Percentiles rank a stretch among this genome's conserved stretches.
Evolutionary conservation across 2,113 vertebrate genomes (phyloP).

Genomic region (Sinocyclocheilus anophthalmus): DNA sequence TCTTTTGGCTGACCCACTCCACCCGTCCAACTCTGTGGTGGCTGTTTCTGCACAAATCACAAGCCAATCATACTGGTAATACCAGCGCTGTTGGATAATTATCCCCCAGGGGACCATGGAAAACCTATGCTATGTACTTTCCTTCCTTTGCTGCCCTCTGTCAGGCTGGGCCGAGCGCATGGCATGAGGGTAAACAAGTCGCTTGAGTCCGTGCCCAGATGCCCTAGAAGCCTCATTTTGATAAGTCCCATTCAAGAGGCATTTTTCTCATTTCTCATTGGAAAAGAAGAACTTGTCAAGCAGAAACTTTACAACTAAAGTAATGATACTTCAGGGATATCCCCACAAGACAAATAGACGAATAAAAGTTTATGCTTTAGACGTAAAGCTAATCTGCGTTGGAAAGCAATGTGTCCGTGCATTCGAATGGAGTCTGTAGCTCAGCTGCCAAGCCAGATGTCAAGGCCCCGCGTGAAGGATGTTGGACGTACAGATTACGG

Average conservation of each 20-base stretch:
- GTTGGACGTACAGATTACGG: slow-evolving; percentile 58
- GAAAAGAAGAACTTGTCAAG: slow-evolving; percentile 24
- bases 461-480: slow-evolving; percentile 46
- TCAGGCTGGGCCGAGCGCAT: slow-evolving; percentile 51
- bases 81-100: slow-evolving; percentile 81
- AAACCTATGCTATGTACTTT: slow-evolving; percentile 44
- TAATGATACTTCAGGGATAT: slow-evolving; percentile 37
- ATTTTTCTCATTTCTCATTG: slow-evolving; percentile 18
- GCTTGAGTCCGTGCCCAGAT: slow-evolving; percentile 59
- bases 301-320: slow-evolving; percentile 32
- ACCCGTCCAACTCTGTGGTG: slow-evolving; percentile 53
- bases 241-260: slow-evolving; percentile 18
- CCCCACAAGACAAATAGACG: slow-evolving; percentile 45
- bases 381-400: slow-evolving; percentile 45
- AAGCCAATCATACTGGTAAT: slow-evolving; percentile 68
- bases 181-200: slow-evolving; percentile 56
- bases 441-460: slow-evolving; percentile 55
- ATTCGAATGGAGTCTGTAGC: slow-evolving; percentile 3
- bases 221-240: slow-evolving; percentile 29
- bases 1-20: slow-evolving; percentile 54
- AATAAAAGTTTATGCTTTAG: slow-evolving; percentile 51
- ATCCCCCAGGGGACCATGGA: slow-evolving; percentile 75
- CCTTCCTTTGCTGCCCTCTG: slow-evolving; percentile 21
- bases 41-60: slow-evolving; percentile 73
- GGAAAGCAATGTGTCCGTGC: slow-evolving; percentile 35